Evolutionary conservation across 1,140 invertebrate species (phyloP).

Genomic region (Pararge aegeria): DNA sequence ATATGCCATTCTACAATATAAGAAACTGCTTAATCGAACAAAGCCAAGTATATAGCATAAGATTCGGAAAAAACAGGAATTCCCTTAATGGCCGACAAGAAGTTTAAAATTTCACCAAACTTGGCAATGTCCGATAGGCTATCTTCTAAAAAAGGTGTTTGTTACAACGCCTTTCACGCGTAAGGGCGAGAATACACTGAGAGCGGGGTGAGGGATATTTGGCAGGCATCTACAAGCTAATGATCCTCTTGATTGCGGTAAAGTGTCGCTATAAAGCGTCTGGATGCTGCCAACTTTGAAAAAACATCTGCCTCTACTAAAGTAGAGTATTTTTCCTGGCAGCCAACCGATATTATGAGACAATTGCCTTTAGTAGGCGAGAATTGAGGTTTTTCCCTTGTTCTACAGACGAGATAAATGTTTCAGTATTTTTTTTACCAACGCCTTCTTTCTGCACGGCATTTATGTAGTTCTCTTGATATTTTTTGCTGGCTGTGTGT

Average conservation of each 20-base stretch:
- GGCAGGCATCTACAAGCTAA: conserved; percentile 74
- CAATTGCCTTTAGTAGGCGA: conserved; percentile 69
- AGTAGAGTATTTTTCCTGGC: conserved; percentile 74
- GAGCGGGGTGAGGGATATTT: conserved; percentile 66
- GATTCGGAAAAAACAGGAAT: conserved; percentile 27
- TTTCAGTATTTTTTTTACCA: not conserved
- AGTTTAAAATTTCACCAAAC: conserved; percentile 35
- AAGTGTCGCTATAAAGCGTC: conserved; percentile 75
- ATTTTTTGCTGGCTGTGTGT: too few relatives aligned
- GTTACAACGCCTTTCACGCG: conserved; percentile 59
- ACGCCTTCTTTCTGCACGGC: not conserved
- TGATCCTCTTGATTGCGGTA: conserved; percentile 76
- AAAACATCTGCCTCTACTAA: conserved; percentile 63
- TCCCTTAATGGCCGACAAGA: conserved; percentile 39
- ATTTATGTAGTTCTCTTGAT: not conserved
- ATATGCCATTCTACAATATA: too few relatives aligned
- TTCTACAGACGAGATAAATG: conserved; percentile 22
- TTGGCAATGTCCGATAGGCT: conserved; percentile 51
- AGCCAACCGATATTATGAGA: conserved; percentile 67
- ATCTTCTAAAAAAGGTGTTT: conserved; percentile 67
- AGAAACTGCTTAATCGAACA: too few relatives aligned
- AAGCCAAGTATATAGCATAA: not conserved
- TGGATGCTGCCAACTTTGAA: conserved; percentile 73
- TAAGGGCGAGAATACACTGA: conserved; percentile 65
- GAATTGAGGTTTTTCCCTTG: conserved; percentile 56